Base-by-base conservation (phyloP, 2,888 invertebrate genomes). In the Agrochola circellaris region DNA sequence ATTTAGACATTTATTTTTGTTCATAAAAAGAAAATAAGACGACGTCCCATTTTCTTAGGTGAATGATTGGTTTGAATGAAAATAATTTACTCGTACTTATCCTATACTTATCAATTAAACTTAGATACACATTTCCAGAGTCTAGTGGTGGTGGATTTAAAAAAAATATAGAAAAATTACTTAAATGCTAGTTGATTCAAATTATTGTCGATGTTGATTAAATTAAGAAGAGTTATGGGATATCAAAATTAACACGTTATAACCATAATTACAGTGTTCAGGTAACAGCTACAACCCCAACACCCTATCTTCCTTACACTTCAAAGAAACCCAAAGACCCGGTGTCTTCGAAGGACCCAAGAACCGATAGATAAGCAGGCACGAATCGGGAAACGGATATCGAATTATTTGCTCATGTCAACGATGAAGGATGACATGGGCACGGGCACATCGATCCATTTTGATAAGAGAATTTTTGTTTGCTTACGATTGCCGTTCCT, bases 381-480 rank as follows among this genome's bases (percentile, higher is more conserved):
- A 65, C 66, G 38, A 79, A 79, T 77, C 81, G 75, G 67, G 72
- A 77, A 84, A 81, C 86, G 85, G 79, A 85, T 86, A 84, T 86
- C 76, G 79, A 81, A 88, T 80, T 93, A 90, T 93, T 92, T 93
- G 89, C 87, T 87, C 87, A 91, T 89, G 92, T 92, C 93, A 91
- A 81, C 77, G 92, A 93, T 93, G 92, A 89, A 86, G 84, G 82
- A 89, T 91, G 90, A 92, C 88, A 86, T 84, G 76, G 74, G 67
- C 72, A 77, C 73, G n/a, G 61, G 61, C 68, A 87, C 82, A 88
- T 77, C 82, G 72, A 88, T 86, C 81, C 68, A 81, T 79, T 80
- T 82, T 87, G 89, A 89, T 88, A 88, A 86, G 60, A 67, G 58
- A 70, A 81, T 75, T 73, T 73, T 45, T 74, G 65, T 80, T 79